These are phyloP conservation scores for Hystrix brachyura DNA, from an alignment of 2,113 vertebrate genomes.

Conservation along the genomic window DNA sequence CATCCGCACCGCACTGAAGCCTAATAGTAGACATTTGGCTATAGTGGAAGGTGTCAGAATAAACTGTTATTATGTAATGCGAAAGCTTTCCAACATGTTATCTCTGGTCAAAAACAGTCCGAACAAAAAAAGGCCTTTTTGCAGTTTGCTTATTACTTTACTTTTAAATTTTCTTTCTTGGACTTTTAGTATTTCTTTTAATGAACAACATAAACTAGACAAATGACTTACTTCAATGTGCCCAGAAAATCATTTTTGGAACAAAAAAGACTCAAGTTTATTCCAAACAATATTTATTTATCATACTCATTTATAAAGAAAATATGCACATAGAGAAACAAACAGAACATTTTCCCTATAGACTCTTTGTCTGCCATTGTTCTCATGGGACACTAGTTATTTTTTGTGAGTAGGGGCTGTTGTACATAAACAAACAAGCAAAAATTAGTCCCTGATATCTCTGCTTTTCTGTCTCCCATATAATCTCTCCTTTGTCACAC, in stretches of 20 bases:
- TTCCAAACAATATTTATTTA: slow-evolving; percentile 5
- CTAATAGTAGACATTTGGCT: background rate
- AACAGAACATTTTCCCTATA: background rate
- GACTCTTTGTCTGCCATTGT: background rate
- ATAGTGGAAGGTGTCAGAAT: slow-evolving; percentile 16
- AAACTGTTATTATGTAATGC: background rate
- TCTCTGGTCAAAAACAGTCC: background rate
- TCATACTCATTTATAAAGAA: slow-evolving; percentile 1
- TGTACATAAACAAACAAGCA: background rate
- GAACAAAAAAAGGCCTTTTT: background rate
- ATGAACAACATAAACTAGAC: background rate
- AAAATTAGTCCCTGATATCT: background rate
- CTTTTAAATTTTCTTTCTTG: background rate
- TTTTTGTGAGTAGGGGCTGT: background rate
- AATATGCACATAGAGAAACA: background rate
- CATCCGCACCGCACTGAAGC: background rate
- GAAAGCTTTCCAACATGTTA: background rate
- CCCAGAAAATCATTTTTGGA: background rate
- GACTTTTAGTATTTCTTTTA: slow-evolving; percentile 35
- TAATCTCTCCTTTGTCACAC: background rate
- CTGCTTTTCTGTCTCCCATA: background rate
- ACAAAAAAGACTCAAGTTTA: background rate
- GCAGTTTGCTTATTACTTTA: background rate
- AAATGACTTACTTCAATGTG: background rate
- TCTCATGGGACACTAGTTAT: too few species aligned